These are phyloP conservation scores for Caenorhabditis sp. DNA, from an alignment of 2,888 invertebrate species.

Conservation along the genomic window DNA sequence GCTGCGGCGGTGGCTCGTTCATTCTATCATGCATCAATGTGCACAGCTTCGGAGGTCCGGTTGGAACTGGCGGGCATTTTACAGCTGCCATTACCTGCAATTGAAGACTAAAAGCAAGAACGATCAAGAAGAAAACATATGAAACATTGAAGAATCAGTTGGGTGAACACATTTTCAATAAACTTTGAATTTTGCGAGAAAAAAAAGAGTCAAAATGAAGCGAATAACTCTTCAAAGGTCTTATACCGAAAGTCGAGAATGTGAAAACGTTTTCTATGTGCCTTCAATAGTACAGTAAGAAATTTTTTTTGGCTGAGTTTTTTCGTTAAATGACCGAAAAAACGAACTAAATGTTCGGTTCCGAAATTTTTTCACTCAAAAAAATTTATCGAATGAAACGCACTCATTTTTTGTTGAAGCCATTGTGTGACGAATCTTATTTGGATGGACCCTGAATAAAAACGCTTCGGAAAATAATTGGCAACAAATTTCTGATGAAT, in stretches of 20 bases:
- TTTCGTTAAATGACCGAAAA: background rate
- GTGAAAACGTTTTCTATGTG: background rate
- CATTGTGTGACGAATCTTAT: conserved; percentile 2
- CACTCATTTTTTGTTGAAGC: conserved; percentile 1
- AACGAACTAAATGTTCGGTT: too few species aligned
- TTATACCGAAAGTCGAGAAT: too few species aligned
- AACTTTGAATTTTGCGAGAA: too few species aligned
- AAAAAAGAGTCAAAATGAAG: too few species aligned
- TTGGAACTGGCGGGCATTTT: conserved; percentile 23
- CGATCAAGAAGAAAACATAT: too few species aligned
- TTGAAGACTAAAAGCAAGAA: background rate
- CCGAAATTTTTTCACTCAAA: background rate
- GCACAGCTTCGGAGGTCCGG: background rate
- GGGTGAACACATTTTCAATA: too few species aligned
- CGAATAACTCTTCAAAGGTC: too few species aligned
- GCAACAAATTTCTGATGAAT: too few species aligned
- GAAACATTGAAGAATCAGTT: too few species aligned
- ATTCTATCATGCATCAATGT: conserved; percentile 20
- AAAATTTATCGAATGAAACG: background rate
- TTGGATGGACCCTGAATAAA: background rate
- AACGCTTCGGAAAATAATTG: background rate
- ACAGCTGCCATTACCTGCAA: conserved; percentile 23
- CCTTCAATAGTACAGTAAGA: background rate
- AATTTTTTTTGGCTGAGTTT: background rate
- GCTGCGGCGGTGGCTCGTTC: conserved; percentile 54